Evolutionary conservation across 37 sponge, comb jelly and placozoan species (phyloP).

Genomic region (Hexactinellida sp.): DNA sequence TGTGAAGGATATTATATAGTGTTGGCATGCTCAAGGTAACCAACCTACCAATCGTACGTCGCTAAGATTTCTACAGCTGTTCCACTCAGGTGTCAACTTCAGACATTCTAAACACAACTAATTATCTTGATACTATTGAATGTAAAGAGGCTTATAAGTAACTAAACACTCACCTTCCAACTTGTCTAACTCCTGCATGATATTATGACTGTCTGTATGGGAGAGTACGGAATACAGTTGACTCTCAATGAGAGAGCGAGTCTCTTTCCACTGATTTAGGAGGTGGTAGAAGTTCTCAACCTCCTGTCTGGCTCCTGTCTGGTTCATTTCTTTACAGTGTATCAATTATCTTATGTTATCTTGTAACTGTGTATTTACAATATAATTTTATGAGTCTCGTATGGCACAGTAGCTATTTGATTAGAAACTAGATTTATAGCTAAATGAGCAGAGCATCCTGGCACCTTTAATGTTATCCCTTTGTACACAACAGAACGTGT

Average conservation of each 20-base stretch:
- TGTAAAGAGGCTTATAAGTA: no score
- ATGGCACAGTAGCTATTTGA: no score
- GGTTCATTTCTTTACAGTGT: no score
- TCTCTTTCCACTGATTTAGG: background rate
- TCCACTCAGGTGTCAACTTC: background rate
- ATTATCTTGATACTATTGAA: background rate
- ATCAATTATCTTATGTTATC: no score
- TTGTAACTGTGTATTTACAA: no score
- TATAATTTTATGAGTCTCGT: no score
- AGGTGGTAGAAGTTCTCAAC: background rate
- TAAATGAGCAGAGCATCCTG: no score
- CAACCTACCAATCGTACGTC: conserved; percentile 19
- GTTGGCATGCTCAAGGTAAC: background rate
- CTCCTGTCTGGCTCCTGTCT: conserved; percentile 7
- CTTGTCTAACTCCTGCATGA: background rate
- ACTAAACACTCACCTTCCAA: no score
- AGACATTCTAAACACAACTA: background rate
- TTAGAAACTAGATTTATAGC: no score
- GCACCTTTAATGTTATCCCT: no score
- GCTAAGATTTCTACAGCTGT: background rate
- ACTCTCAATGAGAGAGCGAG: background rate
- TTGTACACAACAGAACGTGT: no score
- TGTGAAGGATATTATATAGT: no score
- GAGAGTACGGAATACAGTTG: background rate
- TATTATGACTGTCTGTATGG: background rate